Percentiles rank a stretch among this genome's conserved stretches.
Evolutionary conservation across 2,888 invertebrate species (phyloP).

Genomic region (Ecdyonurus torrentis): DNA sequence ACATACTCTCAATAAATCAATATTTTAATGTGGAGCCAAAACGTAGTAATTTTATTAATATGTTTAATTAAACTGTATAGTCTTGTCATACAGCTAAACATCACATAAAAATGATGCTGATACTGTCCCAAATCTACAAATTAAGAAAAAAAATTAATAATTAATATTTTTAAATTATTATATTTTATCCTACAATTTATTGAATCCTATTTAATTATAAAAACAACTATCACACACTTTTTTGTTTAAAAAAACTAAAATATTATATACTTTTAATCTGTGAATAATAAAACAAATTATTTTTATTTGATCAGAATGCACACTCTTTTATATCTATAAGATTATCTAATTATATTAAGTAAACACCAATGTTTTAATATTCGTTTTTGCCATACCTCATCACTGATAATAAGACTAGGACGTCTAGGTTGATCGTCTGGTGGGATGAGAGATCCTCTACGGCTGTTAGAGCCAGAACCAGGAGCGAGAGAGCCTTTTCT

Average conservation of each 20-base stretch:
- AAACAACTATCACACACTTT: slow-evolving; percentile 3
- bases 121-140: neutral
- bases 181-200: neutral
- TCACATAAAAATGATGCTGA: neutral
- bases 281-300: neutral
- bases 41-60: too few relatives aligned
- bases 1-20: too few relatives aligned
- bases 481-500: slow-evolving; percentile 62
- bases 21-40: too few relatives aligned
- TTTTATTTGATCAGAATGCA: neutral
- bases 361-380: too few relatives aligned
- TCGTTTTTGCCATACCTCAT: slow-evolving; percentile 67
- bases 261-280: neutral
- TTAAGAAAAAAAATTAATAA: neutral
- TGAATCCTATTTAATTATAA: slow-evolving; percentile 4
- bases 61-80: neutral
- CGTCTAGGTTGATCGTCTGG: slow-evolving; percentile 74
- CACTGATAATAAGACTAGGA: slow-evolving; percentile 81
- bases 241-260: neutral
- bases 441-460: slow-evolving; percentile 76
- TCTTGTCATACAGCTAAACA: neutral
- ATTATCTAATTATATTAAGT: too few relatives aligned
- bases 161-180: neutral
- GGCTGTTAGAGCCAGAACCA: slow-evolving; percentile 41
- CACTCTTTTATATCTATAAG: neutral